phyloP scores from a whole-genome alignment of 2,888 invertebrate species.

The Polydesmus complanatus region DNA sequence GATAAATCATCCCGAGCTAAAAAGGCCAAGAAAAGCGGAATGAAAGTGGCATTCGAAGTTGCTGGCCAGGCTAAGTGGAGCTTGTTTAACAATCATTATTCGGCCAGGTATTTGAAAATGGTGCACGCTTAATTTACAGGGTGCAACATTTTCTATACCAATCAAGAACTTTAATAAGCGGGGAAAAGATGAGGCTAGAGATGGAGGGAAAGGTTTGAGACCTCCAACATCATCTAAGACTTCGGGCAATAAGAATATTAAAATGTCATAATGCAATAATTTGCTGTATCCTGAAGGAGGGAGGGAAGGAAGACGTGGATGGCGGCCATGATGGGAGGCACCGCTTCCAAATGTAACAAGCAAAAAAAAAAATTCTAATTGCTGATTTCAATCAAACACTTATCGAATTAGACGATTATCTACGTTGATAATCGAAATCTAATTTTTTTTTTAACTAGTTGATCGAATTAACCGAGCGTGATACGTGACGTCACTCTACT shows the following conservation, averaged over 20 bases:
- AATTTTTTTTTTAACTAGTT: too few relatives aligned
- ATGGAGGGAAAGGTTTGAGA: background rate
- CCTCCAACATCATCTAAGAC: background rate
- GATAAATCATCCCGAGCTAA: background rate
- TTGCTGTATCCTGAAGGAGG: background rate
- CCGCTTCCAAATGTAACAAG: too few relatives aligned
- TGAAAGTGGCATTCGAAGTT: background rate
- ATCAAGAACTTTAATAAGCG: background rate
- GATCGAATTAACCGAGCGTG: too few relatives aligned
- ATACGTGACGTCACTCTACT: too few relatives aligned
- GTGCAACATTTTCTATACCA: too few relatives aligned
- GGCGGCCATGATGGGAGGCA: too few relatives aligned
- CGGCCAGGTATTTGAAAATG: too few relatives aligned
- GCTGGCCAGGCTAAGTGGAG: background rate
- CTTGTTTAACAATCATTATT: background rate
- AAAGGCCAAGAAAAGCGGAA: background rate
- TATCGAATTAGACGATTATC: too few relatives aligned
- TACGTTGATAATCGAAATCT: too few relatives aligned
- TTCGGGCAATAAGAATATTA: background rate
- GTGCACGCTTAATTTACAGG: too few relatives aligned
- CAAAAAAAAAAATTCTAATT: background rate
- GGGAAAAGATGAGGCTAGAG: background rate
- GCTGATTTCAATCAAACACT: too few relatives aligned
- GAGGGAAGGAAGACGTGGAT: background rate
- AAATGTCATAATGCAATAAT: background rate